Evolutionary conservation across 2,797 vertebrate genomes (phyloP).

Genomic region (Phrynocephalus forsythii): DNA sequence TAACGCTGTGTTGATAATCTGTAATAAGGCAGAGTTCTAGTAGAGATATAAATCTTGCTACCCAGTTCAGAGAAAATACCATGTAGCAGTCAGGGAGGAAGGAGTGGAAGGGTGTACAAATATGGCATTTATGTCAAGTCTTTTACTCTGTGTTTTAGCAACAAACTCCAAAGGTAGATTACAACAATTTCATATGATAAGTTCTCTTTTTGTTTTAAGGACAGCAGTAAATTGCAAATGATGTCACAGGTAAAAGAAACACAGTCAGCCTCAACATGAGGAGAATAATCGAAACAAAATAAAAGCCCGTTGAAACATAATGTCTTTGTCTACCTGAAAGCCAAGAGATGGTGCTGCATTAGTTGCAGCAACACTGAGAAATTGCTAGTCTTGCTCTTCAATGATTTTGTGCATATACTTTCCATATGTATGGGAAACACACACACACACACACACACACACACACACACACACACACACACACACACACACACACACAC

Average conservation of each 20-base stretch:
- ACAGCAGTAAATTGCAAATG: neutral
- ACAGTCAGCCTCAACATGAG: neutral
- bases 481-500: neutral
- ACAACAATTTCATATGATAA: neutral
- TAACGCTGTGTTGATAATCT: neutral
- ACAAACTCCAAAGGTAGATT: neutral
- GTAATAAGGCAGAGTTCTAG: neutral
- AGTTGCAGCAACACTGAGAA: neutral
- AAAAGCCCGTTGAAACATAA: neutral
- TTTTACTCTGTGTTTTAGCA: neutral
- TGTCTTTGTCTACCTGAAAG: neutral
- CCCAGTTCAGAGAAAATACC: neutral
- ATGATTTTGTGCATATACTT: neutral
- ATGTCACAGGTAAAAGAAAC: neutral
- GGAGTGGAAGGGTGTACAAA: neutral
- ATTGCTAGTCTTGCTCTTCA: neutral
- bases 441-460: neutral
- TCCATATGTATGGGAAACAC: neutral
- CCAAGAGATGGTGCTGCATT: neutral
- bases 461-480: neutral
- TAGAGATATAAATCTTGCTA: neutral
- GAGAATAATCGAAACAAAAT: neutral
- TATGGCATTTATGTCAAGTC: neutral
- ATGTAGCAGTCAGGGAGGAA: neutral
- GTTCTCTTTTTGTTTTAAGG: neutral